A percentile compares a stretch with the other conserved stretches of the same genome.
phyloP scores from a whole-genome alignment of 2,888 invertebrate species.

The Trichogramma evanescens region DNA sequence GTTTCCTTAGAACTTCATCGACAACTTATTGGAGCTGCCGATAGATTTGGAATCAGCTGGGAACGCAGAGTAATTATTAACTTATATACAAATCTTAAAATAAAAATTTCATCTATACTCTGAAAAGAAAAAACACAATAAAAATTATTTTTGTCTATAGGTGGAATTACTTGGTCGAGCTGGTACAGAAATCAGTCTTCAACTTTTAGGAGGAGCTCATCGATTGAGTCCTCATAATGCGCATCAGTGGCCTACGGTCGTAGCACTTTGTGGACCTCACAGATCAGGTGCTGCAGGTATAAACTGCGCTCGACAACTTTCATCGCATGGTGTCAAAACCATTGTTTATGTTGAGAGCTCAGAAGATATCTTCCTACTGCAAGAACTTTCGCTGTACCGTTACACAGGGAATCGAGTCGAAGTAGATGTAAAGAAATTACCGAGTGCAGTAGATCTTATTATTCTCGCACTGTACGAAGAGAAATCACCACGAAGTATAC shows the following conservation, averaged over 20 bases:
- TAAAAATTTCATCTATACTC: not conserved
- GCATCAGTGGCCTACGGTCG: slow-evolving; percentile 80
- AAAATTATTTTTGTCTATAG: slow-evolving; percentile 36
- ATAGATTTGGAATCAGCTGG: slow-evolving; percentile 59
- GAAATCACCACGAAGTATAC: slow-evolving; percentile 48
- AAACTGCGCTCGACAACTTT: slow-evolving; percentile 71
- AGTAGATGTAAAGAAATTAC: slow-evolving; percentile 50
- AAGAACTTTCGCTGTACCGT: slow-evolving; percentile 62
- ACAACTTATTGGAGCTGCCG: slow-evolving; percentile 63
- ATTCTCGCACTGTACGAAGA: slow-evolving; percentile 53
- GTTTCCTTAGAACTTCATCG: slow-evolving; percentile 61
- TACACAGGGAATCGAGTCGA: slow-evolving; percentile 58
- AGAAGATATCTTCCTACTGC: slow-evolving; percentile 49
- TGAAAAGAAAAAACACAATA: not conserved
- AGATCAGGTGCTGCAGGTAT: slow-evolving; percentile 63
- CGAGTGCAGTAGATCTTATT: slow-evolving; percentile 52
- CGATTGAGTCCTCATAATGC: slow-evolving; percentile 78
- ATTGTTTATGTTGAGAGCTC: slow-evolving; percentile 54
- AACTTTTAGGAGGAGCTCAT: slow-evolving; percentile 76
- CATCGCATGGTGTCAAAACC: slow-evolving; percentile 73
- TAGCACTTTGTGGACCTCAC: slow-evolving; percentile 66
- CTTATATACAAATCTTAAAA: not conserved
- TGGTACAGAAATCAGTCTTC: slow-evolving; percentile 75
- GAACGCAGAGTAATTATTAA: slow-evolving; percentile 49
- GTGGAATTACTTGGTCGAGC: slow-evolving; percentile 76